Conservation (phyloP, 2,797 vertebrate species). For the Hafferia zeledoni region DNA sequence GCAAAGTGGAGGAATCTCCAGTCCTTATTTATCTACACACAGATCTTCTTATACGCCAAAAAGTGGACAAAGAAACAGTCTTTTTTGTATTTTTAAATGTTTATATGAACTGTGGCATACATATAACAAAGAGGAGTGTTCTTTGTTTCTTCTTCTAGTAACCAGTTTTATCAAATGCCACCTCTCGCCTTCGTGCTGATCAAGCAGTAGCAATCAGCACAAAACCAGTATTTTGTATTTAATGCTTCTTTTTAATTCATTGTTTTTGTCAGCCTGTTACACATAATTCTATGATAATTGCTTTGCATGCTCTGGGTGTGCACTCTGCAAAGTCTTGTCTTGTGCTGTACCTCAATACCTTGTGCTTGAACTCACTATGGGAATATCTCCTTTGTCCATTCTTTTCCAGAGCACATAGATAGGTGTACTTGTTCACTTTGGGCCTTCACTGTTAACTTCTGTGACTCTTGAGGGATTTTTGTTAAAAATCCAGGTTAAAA, state of each 20-base stretch:
- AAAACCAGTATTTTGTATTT: background rate
- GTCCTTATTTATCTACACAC: background rate
- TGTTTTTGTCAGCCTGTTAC: background rate
- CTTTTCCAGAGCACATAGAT: background rate
- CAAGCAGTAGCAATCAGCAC: background rate
- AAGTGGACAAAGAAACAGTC: background rate
- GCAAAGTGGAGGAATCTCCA: background rate
- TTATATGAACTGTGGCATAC: background rate
- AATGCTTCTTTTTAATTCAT: background rate
- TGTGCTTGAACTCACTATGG: background rate
- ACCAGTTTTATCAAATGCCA: background rate
- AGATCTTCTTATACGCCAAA: background rate
- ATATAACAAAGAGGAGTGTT: background rate
- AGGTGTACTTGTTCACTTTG: background rate
- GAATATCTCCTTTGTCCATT: background rate
- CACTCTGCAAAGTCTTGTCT: background rate
- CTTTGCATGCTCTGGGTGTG: background rate
- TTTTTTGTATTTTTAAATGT: background rate
- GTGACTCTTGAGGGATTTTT: background rate
- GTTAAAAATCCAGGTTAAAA: background rate
- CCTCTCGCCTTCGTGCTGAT: background rate
- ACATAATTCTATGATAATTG: background rate
- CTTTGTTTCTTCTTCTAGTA: background rate
- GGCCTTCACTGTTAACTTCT: background rate
- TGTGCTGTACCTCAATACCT: background rate